These are phyloP conservation scores for Chymomyza amoena DNA, from an alignment of 2,888 invertebrate genomes.

Conservation along the genomic window DNA sequence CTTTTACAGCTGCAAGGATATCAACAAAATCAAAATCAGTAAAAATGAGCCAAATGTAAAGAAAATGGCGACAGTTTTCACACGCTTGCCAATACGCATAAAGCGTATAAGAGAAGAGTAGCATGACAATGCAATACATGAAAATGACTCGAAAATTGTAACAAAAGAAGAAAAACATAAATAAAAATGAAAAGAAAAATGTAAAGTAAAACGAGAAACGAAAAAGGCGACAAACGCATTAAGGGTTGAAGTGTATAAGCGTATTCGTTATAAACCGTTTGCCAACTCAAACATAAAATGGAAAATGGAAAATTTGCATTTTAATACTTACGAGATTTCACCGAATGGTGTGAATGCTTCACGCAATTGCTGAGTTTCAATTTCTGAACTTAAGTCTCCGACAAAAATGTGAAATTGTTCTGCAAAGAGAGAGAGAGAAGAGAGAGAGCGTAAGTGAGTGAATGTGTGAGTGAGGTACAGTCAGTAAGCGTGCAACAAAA, in stretches of 20 bases:
- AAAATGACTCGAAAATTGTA: constrained; percentile 34
- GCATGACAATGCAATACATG: constrained; percentile 27
- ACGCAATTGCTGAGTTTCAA: constrained; percentile 97
- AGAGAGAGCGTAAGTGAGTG: not conserved
- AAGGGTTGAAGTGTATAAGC: not conserved
- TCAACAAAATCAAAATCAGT: not conserved
- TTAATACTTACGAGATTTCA: constrained; percentile 94
- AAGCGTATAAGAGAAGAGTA: not conserved
- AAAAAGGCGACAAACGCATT: constrained; percentile 1
- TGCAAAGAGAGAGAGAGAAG: constrained; percentile 81
- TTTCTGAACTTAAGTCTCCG: constrained; percentile 99
- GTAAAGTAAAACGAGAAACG: not conserved
- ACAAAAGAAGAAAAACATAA: not conserved
- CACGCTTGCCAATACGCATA: constrained; percentile 56
- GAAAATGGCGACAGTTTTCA: constrained; percentile 13
- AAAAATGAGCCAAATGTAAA: not conserved
- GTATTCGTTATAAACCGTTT: not conserved
- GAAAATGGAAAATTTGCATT: constrained; percentile 61
- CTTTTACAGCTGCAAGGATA: constrained; percentile 36
- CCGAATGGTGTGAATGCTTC: constrained; percentile 99
- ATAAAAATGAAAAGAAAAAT: not conserved
- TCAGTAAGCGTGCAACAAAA: not conserved
- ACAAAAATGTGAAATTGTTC: constrained; percentile 99
- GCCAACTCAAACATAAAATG: constrained; percentile 35
- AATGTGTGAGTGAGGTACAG: not conserved